phyloP scores from a whole-genome alignment of 2,797 vertebrate genomes.

The Lophius americanus region DNA sequence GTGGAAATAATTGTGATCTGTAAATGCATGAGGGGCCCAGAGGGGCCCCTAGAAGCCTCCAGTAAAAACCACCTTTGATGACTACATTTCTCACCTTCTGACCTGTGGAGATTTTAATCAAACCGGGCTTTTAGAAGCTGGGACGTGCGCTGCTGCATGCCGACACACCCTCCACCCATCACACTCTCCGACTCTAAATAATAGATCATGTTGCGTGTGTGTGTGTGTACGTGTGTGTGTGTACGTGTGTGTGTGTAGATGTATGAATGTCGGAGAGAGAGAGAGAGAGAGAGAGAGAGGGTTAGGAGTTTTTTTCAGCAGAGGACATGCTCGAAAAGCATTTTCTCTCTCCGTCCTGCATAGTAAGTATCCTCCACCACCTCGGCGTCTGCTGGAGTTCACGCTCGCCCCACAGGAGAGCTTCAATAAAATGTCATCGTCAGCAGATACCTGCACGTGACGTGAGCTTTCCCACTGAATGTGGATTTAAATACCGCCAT shows the following conservation, averaged over 20 bases:
- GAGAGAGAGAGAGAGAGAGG: neutral
- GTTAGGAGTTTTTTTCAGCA: constrained; percentile 42
- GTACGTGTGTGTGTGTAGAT: constrained; percentile 4
- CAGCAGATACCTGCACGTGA: constrained; percentile 27
- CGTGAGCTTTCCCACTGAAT: constrained; percentile 11
- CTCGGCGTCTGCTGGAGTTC: constrained; percentile 39
- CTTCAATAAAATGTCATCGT: constrained; percentile 45
- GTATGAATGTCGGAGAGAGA: constrained; percentile 7
- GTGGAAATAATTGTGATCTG: constrained; percentile 10
- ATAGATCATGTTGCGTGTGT: constrained; percentile 52
- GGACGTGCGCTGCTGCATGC: constrained; percentile 18
- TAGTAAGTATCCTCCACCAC: constrained; percentile 53
- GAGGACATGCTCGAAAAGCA: constrained; percentile 46
- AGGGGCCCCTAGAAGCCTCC: constrained; percentile 22
- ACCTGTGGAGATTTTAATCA: constrained; percentile 60
- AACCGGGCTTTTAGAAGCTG: constrained; percentile 33
- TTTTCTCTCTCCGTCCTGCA: constrained; percentile 46
- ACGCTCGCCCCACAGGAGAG: constrained; percentile 30
- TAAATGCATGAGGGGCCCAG: constrained; percentile 26
- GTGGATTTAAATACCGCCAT: constrained; percentile 19
- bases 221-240: neutral
- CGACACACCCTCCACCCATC: constrained; percentile 43
- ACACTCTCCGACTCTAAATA: constrained; percentile 58
- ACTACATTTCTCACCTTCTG: constrained; percentile 58
- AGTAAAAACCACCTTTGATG: constrained; percentile 54